These are phyloP conservation scores for Vimba vimba DNA, from an alignment of 2,113 vertebrate species.

Conservation along the genomic window DNA sequence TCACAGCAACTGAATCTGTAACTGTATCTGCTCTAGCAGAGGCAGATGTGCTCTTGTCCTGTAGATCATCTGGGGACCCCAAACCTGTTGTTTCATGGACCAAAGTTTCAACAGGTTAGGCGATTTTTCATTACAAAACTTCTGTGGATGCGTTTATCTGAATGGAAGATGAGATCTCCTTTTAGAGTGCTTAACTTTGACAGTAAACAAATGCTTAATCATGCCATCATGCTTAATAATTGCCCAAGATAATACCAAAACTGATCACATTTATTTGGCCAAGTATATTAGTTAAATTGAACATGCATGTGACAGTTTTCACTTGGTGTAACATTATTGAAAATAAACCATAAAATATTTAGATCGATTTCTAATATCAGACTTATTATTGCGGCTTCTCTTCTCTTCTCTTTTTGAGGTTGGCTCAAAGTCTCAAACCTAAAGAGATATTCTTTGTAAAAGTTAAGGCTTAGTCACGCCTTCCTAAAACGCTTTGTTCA, in stretches of 20 bases:
- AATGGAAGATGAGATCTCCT: neutral
- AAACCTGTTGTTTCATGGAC: constrained; percentile 76
- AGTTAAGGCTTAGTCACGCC: too few relatives aligned
- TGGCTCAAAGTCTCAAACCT: neutral
- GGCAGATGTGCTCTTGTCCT: constrained; percentile 71
- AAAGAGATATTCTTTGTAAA: too few relatives aligned
- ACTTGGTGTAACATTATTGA: too few relatives aligned
- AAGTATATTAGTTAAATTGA: too few relatives aligned
- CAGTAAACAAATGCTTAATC: neutral
- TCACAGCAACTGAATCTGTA: constrained; percentile 65
- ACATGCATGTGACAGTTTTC: too few relatives aligned
- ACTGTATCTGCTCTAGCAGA: constrained; percentile 76
- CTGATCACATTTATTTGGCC: too few relatives aligned
- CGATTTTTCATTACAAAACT: neutral
- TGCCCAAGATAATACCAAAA: neutral
- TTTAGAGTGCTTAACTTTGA: neutral
- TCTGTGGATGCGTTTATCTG: neutral
- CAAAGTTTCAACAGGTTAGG: constrained; percentile 79
- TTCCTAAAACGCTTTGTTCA: too few relatives aligned
- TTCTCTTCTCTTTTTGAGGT: too few relatives aligned
- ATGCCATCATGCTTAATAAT: neutral
- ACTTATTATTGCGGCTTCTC: neutral
- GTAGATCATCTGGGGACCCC: constrained; percentile 74
- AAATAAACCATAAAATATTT: too few relatives aligned
- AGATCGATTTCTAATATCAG: too few relatives aligned